Conservation (phyloP, 2,113 vertebrate species). For the Lates calcarifer region DNA sequence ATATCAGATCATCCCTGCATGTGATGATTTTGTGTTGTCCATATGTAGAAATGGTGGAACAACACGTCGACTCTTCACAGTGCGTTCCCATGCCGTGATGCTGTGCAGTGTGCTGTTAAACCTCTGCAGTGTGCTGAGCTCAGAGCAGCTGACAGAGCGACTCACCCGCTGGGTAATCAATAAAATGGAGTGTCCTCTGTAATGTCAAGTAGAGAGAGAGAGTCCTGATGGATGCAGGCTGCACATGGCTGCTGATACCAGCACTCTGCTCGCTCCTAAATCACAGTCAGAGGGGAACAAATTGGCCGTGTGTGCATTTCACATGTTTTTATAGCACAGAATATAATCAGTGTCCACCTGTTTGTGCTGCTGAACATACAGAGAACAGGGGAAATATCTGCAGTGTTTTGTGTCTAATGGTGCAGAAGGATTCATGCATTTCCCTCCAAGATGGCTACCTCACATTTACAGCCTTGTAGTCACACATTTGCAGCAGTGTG, state of each 20-base stretch:
- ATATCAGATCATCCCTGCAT: too few relatives aligned
- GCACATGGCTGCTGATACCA: not conserved
- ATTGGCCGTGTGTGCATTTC: too few relatives aligned
- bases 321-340: too few relatives aligned
- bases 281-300: not conserved
- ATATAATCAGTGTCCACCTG: too few relatives aligned
- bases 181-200: constrained; percentile 22
- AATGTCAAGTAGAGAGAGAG: not conserved
- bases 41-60: not conserved
- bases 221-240: constrained; percentile 12
- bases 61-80: not conserved
- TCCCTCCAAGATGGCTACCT: too few relatives aligned
- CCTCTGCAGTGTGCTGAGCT: constrained; percentile 12
- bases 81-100: too few relatives aligned
- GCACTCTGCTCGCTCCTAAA: not conserved
- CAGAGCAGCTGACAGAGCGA: constrained; percentile 23
- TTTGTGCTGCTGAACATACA: too few relatives aligned
- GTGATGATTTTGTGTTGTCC: not conserved
- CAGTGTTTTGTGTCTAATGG: too few relatives aligned
- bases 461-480: too few relatives aligned
- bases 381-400: too few relatives aligned
- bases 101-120: not conserved
- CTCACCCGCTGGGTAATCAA: not conserved
- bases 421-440: too few relatives aligned
- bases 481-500: too few relatives aligned